Evolutionary conservation across 2,797 vertebrate species (phyloP).

Genomic region (Alauda arvensis): DNA sequence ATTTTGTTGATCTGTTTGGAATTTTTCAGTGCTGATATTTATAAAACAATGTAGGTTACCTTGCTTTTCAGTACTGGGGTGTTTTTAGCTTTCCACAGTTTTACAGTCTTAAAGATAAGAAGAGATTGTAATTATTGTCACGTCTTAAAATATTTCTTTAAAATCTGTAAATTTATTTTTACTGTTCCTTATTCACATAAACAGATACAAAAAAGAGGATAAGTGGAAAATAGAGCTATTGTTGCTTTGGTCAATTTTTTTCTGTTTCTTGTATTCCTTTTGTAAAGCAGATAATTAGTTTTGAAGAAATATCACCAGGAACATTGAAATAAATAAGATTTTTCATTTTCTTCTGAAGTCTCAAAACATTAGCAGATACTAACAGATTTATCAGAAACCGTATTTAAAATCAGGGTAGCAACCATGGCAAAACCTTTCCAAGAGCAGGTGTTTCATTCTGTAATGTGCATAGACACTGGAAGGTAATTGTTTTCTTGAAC

Average conservation of each 20-base stretch:
- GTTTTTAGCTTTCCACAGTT: not conserved
- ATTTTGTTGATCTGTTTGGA: not conserved
- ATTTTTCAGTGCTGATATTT: not conserved
- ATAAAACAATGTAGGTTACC: not conserved
- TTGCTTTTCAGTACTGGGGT: not conserved
- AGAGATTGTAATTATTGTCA: not conserved
- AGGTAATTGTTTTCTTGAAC: not conserved
- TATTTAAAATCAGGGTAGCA: not conserved
- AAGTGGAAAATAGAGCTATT: not conserved
- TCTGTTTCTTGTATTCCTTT: not conserved
- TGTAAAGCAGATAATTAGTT: not conserved
- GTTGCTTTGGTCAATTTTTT: not conserved
- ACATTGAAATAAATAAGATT: not conserved
- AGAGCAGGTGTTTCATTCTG: not conserved
- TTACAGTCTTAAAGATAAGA: not conserved
- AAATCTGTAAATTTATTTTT: not conserved
- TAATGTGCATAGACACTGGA: not conserved
- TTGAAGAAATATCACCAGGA: not conserved
- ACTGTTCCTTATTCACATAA: not conserved
- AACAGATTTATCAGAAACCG: not conserved
- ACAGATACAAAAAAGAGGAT: not conserved
- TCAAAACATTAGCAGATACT: not conserved
- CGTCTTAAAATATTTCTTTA: not conserved
- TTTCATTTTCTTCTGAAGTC: not conserved
- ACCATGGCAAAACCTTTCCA: not conserved